Evolutionary conservation across 2,888 invertebrate genomes (phyloP).

Genomic region (Tetramorium bicarinatum): DNA sequence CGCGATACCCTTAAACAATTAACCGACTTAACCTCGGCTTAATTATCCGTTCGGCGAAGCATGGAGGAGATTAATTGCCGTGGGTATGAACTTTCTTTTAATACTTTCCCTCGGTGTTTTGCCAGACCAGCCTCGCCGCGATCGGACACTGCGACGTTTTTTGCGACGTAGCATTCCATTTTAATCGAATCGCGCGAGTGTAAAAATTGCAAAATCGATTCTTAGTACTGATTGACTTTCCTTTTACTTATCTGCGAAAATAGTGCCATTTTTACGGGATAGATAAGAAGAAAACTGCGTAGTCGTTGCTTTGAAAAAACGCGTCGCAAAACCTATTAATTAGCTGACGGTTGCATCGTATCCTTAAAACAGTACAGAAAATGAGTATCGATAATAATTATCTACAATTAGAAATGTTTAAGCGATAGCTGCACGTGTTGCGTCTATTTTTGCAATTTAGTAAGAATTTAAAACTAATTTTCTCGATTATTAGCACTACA

Average conservation of each 20-base stretch:
- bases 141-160: conserved; percentile 14
- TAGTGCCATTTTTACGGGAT: neutral
- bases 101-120: conserved; percentile 24
- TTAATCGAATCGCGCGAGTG: neutral
- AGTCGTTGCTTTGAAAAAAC: neutral
- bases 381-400: neutral
- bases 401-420: neutral
- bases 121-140: neutral
- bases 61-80: conserved; percentile 33
- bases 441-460: conserved; percentile 7
- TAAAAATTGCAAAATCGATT: conserved; percentile 5
- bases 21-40: conserved; percentile 26
- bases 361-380: neutral
- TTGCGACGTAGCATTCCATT: neutral
- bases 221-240: neutral
- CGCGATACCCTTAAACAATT: conserved; percentile 33
- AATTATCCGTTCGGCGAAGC: conserved; percentile 3
- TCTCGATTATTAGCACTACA: neutral
- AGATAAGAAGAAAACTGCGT: neutral
- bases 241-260: neutral
- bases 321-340: neutral
- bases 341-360: neutral
- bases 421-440: neutral
- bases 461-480: neutral
- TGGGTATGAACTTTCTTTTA: conserved; percentile 42